Base-by-base conservation (phyloP, 2,113 vertebrate species). In the Entelurus aequoreus region DNA sequence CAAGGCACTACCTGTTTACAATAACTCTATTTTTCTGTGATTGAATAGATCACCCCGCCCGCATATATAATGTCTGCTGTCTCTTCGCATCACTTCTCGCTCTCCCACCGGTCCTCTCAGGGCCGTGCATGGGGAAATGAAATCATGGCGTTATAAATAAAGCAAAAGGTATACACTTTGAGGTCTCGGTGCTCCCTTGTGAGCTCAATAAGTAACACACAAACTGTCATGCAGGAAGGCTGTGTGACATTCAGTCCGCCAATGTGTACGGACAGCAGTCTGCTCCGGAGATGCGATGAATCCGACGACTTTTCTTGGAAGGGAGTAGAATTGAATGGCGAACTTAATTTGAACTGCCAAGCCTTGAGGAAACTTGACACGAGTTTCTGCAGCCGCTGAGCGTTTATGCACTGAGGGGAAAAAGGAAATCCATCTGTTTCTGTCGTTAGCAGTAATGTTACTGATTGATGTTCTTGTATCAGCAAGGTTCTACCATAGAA, bases 71-170 rank as follows among this genome's bases (percentile, higher is more conserved):
- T 77, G 79, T 77, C 80, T 78, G 72, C 36, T 15, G 56, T 68
- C 62, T 54, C 60, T 72, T 46, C 37, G 52, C 60, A 12, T 71
- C 59, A 63, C 48, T n/a, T 56, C 28, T 28, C 64, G 48, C 53
- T 68, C 21, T 21, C 49, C 8, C 47, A 8, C 46, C 50, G 48
- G 51, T 62, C 55, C 60, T 65, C 70, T 49, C 42, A 54, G 71
- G 62, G 62, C 49, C 35, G 60, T 10, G 35, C 42, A 12, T 2
- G 55, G 60, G 57, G 60, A 76, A 75, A 75, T 46, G 16, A 65
- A 84, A 77, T 81, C 51, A 49, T 11, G 2, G 55, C 55, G 60
- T 77, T 64, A 78, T 84, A 77, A 86, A 88, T 81, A 80, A 82
- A 82, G 71, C 71, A 88, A 58, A 68, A 65, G 60, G 44, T 42